Evolutionary conservation across 2,888 invertebrate genomes (phyloP), one percentile per base, ranked within the genome.

Genomic region (Drosophila acutilabella): DNA sequence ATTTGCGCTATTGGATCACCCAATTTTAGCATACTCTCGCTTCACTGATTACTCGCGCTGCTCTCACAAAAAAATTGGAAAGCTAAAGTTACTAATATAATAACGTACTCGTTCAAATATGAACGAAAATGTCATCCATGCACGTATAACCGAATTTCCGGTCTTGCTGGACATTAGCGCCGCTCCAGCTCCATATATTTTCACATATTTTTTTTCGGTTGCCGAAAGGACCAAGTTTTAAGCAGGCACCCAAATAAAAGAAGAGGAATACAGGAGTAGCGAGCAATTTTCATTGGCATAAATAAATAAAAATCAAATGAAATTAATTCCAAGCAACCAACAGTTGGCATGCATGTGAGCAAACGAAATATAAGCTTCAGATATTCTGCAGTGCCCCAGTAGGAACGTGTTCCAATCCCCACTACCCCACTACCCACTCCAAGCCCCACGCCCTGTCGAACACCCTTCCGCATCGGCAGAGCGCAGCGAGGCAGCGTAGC

Each of bases 221-320:
- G 8, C 30, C 30, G 30, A 13, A 44, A 30, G 48, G 16, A 61
- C 10, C 45, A 51, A 45, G 47, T 59, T 69, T 51, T 30, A 13
- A 42, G 33, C 8, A n/a, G 8, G n/a, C 5, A 20, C 20, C 20
- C 20, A 30, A 16, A 51, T 1, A 40, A 14, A 30, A 47, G 36
- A 50, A 53, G 18, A 33, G 41, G 36, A 61, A 36, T 23, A 52
- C 7, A 38, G 41, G 6, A 61, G 41, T 36, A 38, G 7, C 18
- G 42, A 47, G 23, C 54, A 51, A 77, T 60, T 80, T 71, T 64
- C 66, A 74, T 76, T 67, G 74, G 86, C 77, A 85, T 85, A 85
- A 80, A 82, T 82, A 80, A 82, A 82, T 88, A 85, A 85, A 82
- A 82, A 77, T 88, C 83, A 88, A 82, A 88, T 83, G 66, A 82